Conservation (phyloP, 1,140 invertebrate species). For the Acromyrmex heyeri region DNA sequence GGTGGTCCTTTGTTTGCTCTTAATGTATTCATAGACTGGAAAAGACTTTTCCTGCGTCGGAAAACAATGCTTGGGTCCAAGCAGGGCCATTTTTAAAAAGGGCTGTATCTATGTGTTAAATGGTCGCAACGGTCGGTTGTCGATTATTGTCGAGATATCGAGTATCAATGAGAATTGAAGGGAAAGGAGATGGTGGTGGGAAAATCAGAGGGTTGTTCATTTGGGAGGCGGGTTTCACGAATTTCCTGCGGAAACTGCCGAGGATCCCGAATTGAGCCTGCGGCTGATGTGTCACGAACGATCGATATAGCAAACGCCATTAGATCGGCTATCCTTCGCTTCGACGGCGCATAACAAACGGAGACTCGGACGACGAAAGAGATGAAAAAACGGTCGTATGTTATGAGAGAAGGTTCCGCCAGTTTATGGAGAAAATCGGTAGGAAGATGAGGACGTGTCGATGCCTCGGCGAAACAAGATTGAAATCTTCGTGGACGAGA, state of each 20-base stretch:
- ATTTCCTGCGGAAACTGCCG: constrained; percentile 75
- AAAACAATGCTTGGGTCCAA: constrained; percentile 30
- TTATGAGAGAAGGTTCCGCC: constrained; percentile 36
- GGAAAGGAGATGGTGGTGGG: background rate
- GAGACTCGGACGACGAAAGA: constrained; percentile 19
- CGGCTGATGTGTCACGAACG: constrained; percentile 55
- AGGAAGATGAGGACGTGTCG: constrained; percentile 74
- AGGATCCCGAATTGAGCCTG: constrained; percentile 62
- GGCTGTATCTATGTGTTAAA: background rate
- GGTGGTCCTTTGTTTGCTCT: constrained; percentile 79
- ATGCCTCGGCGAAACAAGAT: constrained; percentile 81
- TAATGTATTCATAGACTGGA: constrained; percentile 84
- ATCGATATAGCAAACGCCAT: constrained; percentile 57
- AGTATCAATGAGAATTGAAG: constrained; percentile 19
- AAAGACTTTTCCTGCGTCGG: constrained; percentile 75
- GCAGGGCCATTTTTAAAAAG: background rate
- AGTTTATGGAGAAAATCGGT: constrained; percentile 67
- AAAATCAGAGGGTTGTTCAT: constrained; percentile 60
- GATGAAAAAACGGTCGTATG: constrained; percentile 11
- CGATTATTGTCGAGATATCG: constrained; percentile 30
- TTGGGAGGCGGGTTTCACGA: constrained; percentile 58
- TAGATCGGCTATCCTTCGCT: constrained; percentile 59
- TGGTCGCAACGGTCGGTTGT: background rate
- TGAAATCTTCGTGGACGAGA: constrained; percentile 80
- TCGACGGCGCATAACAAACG: constrained; percentile 65